These are phyloP conservation scores for Diplolepis rosae DNA, from an alignment of 2,888 invertebrate species.

Conservation along the genomic window DNA sequence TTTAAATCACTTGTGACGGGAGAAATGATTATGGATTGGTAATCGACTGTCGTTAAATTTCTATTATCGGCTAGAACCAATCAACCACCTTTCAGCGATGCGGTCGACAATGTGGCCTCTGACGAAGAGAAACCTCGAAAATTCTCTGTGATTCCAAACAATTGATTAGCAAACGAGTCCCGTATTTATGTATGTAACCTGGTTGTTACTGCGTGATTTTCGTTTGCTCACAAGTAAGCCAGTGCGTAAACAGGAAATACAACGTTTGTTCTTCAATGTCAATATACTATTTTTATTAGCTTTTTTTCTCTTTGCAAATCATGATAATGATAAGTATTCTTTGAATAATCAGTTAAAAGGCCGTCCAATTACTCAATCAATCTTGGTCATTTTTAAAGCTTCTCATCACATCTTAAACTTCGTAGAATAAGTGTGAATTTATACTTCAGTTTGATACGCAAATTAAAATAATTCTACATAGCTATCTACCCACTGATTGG, in stretches of 20 bases:
- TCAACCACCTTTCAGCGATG: conserved; percentile 37
- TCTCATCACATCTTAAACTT: too few species aligned
- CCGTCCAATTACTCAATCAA: too few species aligned
- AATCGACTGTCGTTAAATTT: conserved; percentile 25
- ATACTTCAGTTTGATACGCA: too few species aligned
- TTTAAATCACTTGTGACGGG: not conserved
- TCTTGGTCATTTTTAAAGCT: too few species aligned
- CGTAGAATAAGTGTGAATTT: too few species aligned
- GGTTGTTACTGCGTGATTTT: conserved; percentile 61
- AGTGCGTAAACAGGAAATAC: conserved; percentile 43
- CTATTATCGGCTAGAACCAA: conserved; percentile 30
- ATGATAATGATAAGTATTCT: too few species aligned
- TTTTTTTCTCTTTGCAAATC: not conserved
- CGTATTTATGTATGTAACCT: conserved; percentile 66
- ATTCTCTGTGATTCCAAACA: conserved; percentile 56
- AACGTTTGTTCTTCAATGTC: not conserved
- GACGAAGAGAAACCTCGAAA: conserved; percentile 50
- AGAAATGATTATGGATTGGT: not conserved
- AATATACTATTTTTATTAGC: not conserved
- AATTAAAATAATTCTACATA: too few species aligned
- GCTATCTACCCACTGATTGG: not conserved
- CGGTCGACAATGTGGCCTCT: conserved; percentile 45
- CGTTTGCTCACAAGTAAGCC: conserved; percentile 43
- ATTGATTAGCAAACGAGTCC: conserved; percentile 62
- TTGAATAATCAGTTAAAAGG: too few species aligned